These are phyloP conservation scores for Ashinkailepas kermadecensis DNA, from an alignment of 2,888 invertebrate genomes.

Conservation along the genomic window DNA sequence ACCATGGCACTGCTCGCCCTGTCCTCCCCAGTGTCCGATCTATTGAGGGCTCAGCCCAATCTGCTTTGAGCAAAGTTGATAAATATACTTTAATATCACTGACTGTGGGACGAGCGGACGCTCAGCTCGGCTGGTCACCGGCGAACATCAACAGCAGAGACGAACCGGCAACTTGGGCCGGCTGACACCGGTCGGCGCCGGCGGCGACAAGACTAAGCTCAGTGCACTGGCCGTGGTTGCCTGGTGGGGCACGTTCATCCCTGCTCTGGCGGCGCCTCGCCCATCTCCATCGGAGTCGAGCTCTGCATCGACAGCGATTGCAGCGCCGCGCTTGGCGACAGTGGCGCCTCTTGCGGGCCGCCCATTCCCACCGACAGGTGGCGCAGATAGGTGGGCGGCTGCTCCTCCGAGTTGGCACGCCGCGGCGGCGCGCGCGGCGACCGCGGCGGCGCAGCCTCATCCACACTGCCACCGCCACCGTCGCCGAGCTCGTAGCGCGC, in stretches of 20 bases:
- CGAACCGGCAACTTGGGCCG: background rate
- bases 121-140: no score
- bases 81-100: slow-evolving; percentile 17
- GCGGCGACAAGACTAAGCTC: background rate
- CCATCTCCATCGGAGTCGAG: slow-evolving; percentile 34
- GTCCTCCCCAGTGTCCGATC: background rate
- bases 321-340: slow-evolving; percentile 36
- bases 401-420: slow-evolving; percentile 16
- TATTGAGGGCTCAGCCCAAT: background rate
- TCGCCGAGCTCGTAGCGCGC: slow-evolving; percentile 54
- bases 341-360: slow-evolving; percentile 32
- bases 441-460: slow-evolving; percentile 23
- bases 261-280: background rate
- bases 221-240: background rate
- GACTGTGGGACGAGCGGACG: background rate
- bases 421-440: slow-evolving; percentile 14
- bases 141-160: no score
- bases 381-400: slow-evolving; percentile 34
- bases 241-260: background rate
- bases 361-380: slow-evolving; percentile 17
- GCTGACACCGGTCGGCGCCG: background rate
- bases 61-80: slow-evolving; percentile 13
- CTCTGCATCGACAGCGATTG: slow-evolving; percentile 36
- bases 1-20: background rate
- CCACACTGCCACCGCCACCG: slow-evolving; percentile 27